Evolutionary conservation across 2,113 vertebrate species (phyloP).

Genomic region (Oreotrochilus melanogaster): DNA sequence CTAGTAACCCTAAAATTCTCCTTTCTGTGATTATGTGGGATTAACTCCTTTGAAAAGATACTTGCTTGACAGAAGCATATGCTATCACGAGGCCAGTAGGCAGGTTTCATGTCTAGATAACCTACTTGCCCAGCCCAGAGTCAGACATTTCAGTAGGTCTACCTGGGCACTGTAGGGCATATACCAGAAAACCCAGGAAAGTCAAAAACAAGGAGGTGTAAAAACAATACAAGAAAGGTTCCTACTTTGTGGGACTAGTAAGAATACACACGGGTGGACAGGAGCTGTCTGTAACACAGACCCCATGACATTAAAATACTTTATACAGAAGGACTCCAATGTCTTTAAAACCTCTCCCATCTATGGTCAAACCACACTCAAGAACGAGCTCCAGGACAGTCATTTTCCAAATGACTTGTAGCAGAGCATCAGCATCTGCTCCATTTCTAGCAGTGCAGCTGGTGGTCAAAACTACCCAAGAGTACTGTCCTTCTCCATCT

Average conservation of each 20-base stretch:
- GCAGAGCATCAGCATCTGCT: not conserved
- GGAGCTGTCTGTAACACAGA: not conserved
- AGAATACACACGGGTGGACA: not conserved
- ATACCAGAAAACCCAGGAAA: not conserved
- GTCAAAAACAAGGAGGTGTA: not conserved
- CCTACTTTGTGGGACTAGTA: not conserved
- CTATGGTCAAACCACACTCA: not conserved
- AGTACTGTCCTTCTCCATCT: not conserved
- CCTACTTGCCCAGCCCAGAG: not conserved
- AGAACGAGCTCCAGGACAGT: not conserved
- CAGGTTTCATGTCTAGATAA: not conserved
- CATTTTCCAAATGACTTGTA: not conserved
- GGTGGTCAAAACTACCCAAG: not conserved
- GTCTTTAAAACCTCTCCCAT: not conserved
- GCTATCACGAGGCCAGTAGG: not conserved
- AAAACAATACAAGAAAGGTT: not conserved
- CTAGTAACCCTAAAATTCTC: not conserved
- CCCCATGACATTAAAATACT: not conserved
- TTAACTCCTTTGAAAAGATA: not conserved
- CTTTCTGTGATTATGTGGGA: not conserved
- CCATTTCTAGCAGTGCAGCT: not conserved
- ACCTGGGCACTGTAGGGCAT: not conserved
- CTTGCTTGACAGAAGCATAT: accelerated
- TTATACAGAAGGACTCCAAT: not conserved
- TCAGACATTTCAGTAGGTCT: not conserved